Evolutionary conservation across 2,888 invertebrate species (phyloP).

Genomic region (Agrilus cyanescens): DNA sequence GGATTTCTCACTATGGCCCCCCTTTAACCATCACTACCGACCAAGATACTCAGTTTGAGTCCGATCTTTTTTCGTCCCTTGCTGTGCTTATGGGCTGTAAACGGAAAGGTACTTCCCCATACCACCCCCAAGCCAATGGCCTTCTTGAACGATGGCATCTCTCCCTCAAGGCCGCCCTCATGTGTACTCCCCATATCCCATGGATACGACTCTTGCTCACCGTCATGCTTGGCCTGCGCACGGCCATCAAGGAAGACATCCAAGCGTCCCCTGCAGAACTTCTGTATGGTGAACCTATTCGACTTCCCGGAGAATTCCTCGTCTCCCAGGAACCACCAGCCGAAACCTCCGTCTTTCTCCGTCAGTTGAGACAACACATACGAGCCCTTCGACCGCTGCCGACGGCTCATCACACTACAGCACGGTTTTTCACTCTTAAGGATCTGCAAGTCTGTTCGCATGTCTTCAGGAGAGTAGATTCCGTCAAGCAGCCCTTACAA

Average conservation of each 20-base stretch:
- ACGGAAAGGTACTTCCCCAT: too few species aligned
- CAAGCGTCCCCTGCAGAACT: too few species aligned
- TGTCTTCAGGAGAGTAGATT: slow-evolving; percentile 19
- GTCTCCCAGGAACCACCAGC: background rate
- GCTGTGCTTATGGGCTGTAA: background rate
- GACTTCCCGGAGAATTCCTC: too few species aligned
- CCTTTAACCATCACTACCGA: slow-evolving; percentile 6
- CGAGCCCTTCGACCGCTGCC: background rate
- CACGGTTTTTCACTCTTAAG: too few species aligned
- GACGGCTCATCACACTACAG: background rate
- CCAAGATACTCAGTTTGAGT: slow-evolving; percentile 6
- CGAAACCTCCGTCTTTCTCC: background rate
- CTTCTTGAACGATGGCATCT: too few species aligned
- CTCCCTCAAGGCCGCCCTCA: too few species aligned
- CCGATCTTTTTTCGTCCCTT: background rate
- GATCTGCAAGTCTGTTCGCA: slow-evolving; percentile 31
- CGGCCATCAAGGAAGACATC: too few species aligned
- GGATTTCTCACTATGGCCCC: slow-evolving; percentile 2
- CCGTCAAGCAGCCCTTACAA: slow-evolving; percentile 15
- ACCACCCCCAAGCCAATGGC: too few species aligned
- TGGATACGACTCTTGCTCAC: too few species aligned
- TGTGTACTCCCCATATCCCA: too few species aligned
- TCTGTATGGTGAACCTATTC: too few species aligned
- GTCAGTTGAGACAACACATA: background rate
- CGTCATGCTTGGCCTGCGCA: too few species aligned